Conservation (phyloP, 2,888 invertebrate species). For the Agrypnus murinus region DNA sequence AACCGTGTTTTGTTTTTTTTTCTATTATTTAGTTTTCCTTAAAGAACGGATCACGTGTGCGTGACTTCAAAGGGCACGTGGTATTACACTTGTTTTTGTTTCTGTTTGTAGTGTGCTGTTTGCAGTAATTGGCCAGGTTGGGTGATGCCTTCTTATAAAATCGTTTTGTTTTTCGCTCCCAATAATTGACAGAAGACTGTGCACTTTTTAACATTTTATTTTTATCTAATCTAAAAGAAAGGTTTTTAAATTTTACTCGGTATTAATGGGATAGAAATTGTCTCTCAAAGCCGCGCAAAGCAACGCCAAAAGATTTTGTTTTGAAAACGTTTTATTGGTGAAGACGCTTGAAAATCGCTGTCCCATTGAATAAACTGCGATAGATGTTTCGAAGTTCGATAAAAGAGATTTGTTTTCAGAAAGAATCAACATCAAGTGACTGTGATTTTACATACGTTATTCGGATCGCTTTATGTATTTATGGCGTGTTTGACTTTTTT, state of each 20-base stretch:
- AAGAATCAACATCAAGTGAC: slow-evolving; percentile 50
- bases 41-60: slow-evolving; percentile 38
- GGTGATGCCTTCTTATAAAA: no score
- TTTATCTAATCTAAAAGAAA: slow-evolving; percentile 1
- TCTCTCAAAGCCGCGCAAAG: slow-evolving; percentile 13
- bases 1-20: slow-evolving; percentile 3
- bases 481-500: slow-evolving; percentile 16
- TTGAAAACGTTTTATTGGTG: slow-evolving; percentile 38
- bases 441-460: slow-evolving; percentile 43
- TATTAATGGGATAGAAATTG: slow-evolving; percentile 14
- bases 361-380: slow-evolving; percentile 51
- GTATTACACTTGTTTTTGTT: slow-evolving; percentile 18
- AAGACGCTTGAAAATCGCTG: slow-evolving; percentile 49
- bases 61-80: slow-evolving; percentile 40
- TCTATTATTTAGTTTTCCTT: slow-evolving; percentile 29
- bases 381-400: slow-evolving; percentile 46
- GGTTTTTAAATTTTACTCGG: slow-evolving; percentile 10
- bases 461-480: slow-evolving; percentile 19
- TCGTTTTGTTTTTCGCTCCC: no score
- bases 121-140: no score
- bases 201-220: neutral
- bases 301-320: slow-evolving; percentile 24
- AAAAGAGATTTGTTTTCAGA: slow-evolving; percentile 52
- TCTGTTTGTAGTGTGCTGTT: neutral
- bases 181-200: no score